A percentile compares a stretch with the other conserved stretches of the same genome.
Evolutionary conservation across 2,888 invertebrate species (phyloP).

Genomic region (Synanthedon formicaeformis): DNA sequence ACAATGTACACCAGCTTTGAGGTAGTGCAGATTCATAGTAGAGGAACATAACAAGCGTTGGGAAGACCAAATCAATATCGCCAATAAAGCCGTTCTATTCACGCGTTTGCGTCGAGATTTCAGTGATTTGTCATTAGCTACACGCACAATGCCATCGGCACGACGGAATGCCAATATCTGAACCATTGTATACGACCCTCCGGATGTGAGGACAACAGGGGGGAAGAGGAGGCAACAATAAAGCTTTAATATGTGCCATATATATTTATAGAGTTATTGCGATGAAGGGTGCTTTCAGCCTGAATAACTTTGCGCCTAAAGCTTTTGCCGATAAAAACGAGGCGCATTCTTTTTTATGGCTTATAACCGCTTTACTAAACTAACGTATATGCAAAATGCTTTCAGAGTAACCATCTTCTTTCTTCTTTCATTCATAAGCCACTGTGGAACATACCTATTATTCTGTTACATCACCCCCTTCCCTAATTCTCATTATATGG

Average conservation of each 20-base stretch:
- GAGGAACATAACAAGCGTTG: neutral
- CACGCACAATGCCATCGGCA: conserved; percentile 40
- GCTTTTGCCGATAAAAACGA: too few relatives aligned
- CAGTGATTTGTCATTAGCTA: conserved; percentile 53
- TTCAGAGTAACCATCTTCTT: too few relatives aligned
- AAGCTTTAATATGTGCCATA: conserved; percentile 16
- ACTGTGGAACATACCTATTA: too few relatives aligned
- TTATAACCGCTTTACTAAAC: too few relatives aligned
- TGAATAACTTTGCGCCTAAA: neutral
- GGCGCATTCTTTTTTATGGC: too few relatives aligned
- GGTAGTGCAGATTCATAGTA: too few relatives aligned
- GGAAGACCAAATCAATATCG: conserved; percentile 25
- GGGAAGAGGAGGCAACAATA: conserved; percentile 12
- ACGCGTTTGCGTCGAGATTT: conserved; percentile 33
- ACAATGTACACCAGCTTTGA: too few relatives aligned
- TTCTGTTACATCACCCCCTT: too few relatives aligned
- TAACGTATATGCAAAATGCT: too few relatives aligned
- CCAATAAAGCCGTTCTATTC: conserved; percentile 9
- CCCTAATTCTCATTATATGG: too few relatives aligned
- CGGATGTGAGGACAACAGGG: conserved; percentile 7
- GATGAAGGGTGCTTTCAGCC: neutral
- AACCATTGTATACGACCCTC: conserved; percentile 38
- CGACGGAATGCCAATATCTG: conserved; percentile 57
- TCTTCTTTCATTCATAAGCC: too few relatives aligned
- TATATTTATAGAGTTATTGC: neutral